Percentiles rank a stretch among this genome's conserved stretches.
phyloP scores from a whole-genome alignment of 2,797 vertebrate genomes.

The Danio choprae region DNA sequence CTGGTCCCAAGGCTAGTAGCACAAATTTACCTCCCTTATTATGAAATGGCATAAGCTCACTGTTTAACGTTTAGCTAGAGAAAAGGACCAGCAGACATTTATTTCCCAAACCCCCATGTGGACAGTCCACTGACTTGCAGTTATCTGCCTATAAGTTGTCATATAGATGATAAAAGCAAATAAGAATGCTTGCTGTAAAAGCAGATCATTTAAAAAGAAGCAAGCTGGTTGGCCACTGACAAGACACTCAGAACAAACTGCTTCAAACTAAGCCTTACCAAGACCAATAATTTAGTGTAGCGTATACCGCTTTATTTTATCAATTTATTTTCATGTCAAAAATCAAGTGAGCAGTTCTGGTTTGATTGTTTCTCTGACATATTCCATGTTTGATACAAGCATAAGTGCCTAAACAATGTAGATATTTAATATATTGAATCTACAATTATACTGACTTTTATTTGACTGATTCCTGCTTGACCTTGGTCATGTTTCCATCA shows the following conservation, averaged over 20 bases:
- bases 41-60: not conserved
- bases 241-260: not conserved
- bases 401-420: too few relatives aligned
- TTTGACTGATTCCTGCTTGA: too few relatives aligned
- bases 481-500: too few relatives aligned
- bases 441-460: too few relatives aligned
- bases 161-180: slow-evolving; percentile 3
- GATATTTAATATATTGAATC: too few relatives aligned
- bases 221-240: not conserved
- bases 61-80: not conserved
- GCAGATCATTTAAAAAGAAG: slow-evolving; percentile 3
- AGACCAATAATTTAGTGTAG: slow-evolving; percentile 4
- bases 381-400: too few relatives aligned
- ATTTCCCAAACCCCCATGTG: not conserved
- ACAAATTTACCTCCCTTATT: not conserved
- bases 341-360: too few relatives aligned
- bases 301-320: too few relatives aligned
- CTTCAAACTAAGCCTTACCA: not conserved
- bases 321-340: too few relatives aligned
- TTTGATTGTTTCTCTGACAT: too few relatives aligned
- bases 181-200: not conserved
- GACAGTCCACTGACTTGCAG: not conserved
- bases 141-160: not conserved
- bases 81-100: not conserved
- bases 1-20: not conserved